Conservation (phyloP, 2,888 invertebrate species). For the Oasisia sp. region DNA sequence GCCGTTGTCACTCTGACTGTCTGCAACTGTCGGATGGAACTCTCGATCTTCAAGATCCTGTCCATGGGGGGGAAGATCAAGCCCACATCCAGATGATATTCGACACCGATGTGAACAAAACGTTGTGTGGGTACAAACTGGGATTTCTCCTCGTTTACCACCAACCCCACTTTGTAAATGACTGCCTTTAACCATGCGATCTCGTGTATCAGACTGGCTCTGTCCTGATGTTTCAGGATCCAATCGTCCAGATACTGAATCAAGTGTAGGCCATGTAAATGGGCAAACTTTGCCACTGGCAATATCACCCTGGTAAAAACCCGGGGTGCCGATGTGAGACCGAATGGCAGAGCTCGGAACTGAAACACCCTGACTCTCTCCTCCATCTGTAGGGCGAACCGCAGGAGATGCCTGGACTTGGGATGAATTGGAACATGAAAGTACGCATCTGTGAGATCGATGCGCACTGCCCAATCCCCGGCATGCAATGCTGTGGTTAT, state of each 20-base stretch:
- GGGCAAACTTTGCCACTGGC: too few species aligned
- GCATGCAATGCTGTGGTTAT: too few species aligned
- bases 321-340: too few species aligned
- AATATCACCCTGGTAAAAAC: too few species aligned
- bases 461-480: too few species aligned
- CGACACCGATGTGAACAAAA: too few species aligned
- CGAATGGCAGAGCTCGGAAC: too few species aligned
- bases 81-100: background rate
- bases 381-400: too few species aligned
- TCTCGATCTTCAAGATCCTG: background rate
- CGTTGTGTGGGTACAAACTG: background rate
- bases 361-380: too few species aligned
- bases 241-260: conserved; percentile 3
- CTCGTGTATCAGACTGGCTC: background rate
- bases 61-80: background rate
- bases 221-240: background rate
- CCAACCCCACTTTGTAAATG: background rate
- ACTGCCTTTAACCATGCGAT: background rate
- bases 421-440: too few species aligned
- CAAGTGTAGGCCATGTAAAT: background rate
- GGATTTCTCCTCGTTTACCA: background rate
- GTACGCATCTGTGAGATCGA: too few species aligned
- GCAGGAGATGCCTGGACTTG: too few species aligned
- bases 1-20: background rate
- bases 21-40: background rate